A percentile compares a stretch with the other conserved stretches of the same genome.
Conservation (phyloP, 2,888 invertebrate genomes). For the Troides helena region DNA sequence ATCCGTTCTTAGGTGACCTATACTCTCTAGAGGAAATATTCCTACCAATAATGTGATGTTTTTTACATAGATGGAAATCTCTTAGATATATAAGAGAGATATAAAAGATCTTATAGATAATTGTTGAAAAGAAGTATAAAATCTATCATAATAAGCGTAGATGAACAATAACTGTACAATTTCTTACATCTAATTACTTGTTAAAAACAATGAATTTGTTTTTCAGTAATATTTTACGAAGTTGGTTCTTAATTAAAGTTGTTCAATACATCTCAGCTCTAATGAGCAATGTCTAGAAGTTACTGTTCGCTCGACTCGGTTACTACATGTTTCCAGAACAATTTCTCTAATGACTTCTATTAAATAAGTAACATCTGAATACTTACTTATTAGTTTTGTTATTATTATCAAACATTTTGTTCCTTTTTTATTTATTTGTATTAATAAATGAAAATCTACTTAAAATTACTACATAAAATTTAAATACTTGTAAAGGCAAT, state of each 20-base stretch:
- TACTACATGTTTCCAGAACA: background rate
- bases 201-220: background rate
- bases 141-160: background rate
- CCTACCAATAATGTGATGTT: too few species aligned
- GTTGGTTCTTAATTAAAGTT: slow-evolving; percentile 4
- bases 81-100: too few species aligned
- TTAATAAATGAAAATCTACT: too few species aligned
- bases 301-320: background rate
- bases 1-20: too few species aligned
- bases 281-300: slow-evolving; percentile 6
- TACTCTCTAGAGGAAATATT: too few species aligned
- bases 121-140: background rate
- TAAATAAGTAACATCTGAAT: background rate
- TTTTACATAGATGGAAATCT: too few species aligned
- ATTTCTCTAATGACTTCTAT: slow-evolving; percentile 1
- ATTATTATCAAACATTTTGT: background rate
- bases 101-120: too few species aligned
- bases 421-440: background rate
- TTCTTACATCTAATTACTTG: background rate
- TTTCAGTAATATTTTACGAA: background rate
- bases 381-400: background rate
- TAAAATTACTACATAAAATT: too few species aligned
- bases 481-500: too few species aligned
- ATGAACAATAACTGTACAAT: too few species aligned
- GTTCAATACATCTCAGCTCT: background rate